Evolutionary conservation across 2,113 vertebrate genomes (phyloP).

Genomic region (Meriones unguiculatus): DNA sequence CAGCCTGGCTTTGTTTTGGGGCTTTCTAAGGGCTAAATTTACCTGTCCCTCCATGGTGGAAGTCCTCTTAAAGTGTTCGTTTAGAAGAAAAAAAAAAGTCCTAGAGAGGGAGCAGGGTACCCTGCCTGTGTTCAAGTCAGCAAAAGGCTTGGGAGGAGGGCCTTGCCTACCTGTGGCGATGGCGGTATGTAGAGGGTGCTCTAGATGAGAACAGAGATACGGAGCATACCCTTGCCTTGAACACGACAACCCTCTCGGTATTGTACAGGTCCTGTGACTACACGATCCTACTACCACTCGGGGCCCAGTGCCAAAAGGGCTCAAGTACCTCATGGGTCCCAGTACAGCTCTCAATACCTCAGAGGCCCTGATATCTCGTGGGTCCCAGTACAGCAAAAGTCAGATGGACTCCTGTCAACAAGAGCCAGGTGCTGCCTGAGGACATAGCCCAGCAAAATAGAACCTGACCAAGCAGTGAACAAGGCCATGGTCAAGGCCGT

Average conservation of each 20-base stretch:
- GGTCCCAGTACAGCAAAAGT: background rate
- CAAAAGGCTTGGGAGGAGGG: background rate
- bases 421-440: background rate
- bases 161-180: background rate
- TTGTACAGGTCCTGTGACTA: too few relatives aligned
- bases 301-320: background rate
- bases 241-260: background rate
- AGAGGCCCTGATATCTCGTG: fast-evolving
- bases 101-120: background rate
- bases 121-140: fast-evolving
- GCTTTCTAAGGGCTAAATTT: background rate
- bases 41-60: background rate
- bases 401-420: background rate
- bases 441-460: background rate
- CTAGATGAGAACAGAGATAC: background rate
- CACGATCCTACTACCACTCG: background rate
- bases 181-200: background rate
- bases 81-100: background rate
- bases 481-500: background rate
- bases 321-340: background rate
- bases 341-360: background rate
- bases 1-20: background rate
- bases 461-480: background rate
- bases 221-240: background rate
- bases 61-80: background rate